Conservation (phyloP, 1,140 invertebrate species). For the Eumeta japonica region DNA sequence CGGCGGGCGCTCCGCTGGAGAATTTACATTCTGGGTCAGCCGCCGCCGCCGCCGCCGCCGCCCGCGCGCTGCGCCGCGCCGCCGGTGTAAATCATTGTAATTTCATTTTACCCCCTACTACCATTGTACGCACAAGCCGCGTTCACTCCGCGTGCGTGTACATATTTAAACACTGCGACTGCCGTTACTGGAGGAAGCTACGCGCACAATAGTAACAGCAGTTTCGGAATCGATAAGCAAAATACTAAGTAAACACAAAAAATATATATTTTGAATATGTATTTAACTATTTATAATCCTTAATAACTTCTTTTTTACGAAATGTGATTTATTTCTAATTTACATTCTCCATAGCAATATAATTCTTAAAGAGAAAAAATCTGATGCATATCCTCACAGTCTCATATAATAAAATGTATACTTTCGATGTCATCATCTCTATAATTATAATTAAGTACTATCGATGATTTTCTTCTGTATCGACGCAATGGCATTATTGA, state of each 20-base stretch:
- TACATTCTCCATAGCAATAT: no score
- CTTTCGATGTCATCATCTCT: no score
- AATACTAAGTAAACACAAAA: neutral
- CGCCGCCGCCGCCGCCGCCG: slow-evolving; percentile 8
- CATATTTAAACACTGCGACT: neutral
- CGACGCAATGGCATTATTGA: no score
- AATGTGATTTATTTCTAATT: no score
- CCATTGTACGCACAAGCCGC: no score
- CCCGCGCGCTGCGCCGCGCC: slow-evolving; percentile 9
- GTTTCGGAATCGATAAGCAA: neutral
- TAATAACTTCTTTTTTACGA: no score
- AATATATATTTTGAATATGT: neutral
- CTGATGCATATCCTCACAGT: no score
- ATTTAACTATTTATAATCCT: no score
- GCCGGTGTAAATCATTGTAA: slow-evolving; percentile 34
- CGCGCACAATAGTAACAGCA: neutral
- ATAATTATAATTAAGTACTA: no score
- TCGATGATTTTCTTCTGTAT: no score
- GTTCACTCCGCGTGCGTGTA: neutral
- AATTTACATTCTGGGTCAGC: slow-evolving; percentile 26
- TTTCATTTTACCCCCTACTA: slow-evolving; percentile 26
- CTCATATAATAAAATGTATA: no score
- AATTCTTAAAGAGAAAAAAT: no score
- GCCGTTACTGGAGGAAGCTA: neutral
- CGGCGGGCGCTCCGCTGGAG: slow-evolving; percentile 10